Evolutionary conservation across 2,113 vertebrate species (phyloP), one percentile per base, ranked within the genome.

Genomic region (Dendropsophus ebraccatus): DNA sequence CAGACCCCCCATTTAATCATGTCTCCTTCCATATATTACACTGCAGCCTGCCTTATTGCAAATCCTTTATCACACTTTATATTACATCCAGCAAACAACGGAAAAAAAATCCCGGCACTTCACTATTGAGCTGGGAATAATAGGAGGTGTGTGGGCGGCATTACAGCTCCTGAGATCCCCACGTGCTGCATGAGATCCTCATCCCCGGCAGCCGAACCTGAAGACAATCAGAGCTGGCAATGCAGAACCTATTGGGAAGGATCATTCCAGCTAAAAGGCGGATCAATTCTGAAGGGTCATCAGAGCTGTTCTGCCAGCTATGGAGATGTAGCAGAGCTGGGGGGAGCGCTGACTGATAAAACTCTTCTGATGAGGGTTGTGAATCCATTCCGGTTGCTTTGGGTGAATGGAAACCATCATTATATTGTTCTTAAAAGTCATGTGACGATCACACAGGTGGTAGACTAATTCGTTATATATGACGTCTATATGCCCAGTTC

Each of bases 101-200:
- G 2, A 28, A 49, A 25, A 47, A 49, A 49, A 67, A 32, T 49
- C 37, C 54, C 16, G 52, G 8, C 41, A 52, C 25, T 49, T 77
- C 32, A 67, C 19, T 54, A 56, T 5, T 6, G 56, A 74, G 52
- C 8, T 50, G 83, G 73, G 45, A 60, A 85, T 49, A 85, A 77
- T 52, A 60, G 54, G 41, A 62, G 25, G 28, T 25, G 45, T 37
- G 45, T 37, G 25, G 73, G 83, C 45, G 58, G 60, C 73, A 32
- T 32, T 6, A 1, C 28, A 13, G 50, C 75, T 35, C 30, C 52
- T 54, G 7, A 1, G 30, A 23, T 32, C 30, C 50, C 74, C 49
- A 4, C 30, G 16, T 21, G 25, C n/a, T 4, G 1, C 35, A 14
- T 25, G 50, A 58, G 58, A 74, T 75, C 58, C 14, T 76, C 23